Evolutionary conservation across 2,797 vertebrate species (phyloP), one percentile per base, ranked within the genome.

Genomic region (Moxostoma hubbsi): DNA sequence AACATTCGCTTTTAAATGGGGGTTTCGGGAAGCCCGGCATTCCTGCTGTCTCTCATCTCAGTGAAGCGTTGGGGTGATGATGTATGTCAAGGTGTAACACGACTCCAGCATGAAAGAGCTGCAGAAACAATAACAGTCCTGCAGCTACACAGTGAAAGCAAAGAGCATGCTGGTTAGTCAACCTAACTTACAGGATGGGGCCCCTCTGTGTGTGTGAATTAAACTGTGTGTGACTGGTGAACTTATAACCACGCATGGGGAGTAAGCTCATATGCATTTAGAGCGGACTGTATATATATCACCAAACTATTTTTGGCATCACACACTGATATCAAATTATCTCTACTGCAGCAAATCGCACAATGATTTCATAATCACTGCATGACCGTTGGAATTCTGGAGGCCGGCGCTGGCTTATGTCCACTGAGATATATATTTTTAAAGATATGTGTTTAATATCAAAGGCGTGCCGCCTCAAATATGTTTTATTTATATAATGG

Each of bases 51-150:
- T 74, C 64, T 86, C 79, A 85, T 79, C 61, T 73, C 82, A 76
- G 83, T 81, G 82, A 85, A 67, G 82, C 83, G 65, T 85, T 82
- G 61, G 73, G 82, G 84, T 81, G 78, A 88, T 75, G 85, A 89
- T 86, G 83, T 84, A 79, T 86, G 86, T 89, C 77, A 85, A 90
- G 88, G 89, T 90, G 91, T 89, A 92, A 93, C 85, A 36, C 0
- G 87, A 93, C 43, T 80, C 91, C 82, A 66, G 82, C 85, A 85
- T 88, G 88, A 89, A 91, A 90, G 88, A 81, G 84, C 77, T 24
- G 74, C 85, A 90, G 90, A 92, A 89, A 92, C 90, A 91, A 91
- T 90, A 89, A 84, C 72, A 61, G 43, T 67, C 55, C 61, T 69
- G 81, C 85, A 77, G 84, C 85, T 70, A 50, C 73, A 12, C 12